phyloP scores from a whole-genome alignment of 2,888 invertebrate species.

The Cephus pulcher region DNA sequence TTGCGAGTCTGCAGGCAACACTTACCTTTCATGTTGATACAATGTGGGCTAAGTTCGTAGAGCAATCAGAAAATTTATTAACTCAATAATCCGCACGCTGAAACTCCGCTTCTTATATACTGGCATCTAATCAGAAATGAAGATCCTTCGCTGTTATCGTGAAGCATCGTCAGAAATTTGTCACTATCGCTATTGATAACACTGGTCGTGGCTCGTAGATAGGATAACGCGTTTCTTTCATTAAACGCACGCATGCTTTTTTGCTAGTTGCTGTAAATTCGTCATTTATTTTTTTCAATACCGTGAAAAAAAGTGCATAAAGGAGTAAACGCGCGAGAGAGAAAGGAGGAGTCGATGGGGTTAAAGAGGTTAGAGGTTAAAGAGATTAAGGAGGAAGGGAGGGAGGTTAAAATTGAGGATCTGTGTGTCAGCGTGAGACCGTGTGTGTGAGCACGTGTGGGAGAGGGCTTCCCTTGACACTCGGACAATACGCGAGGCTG shows the following conservation, averaged over 20 bases:
- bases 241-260: neutral
- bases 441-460: constrained; percentile 2
- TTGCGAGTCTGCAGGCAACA: neutral
- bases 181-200: neutral
- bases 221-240: neutral
- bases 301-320: neutral
- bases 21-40: constrained; percentile 1
- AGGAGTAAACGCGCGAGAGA: neutral
- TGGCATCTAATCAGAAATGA: neutral
- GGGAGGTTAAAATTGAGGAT: neutral
- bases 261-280: neutral
- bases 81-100: neutral
- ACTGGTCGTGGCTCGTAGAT: neutral
- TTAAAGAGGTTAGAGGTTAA: too few species aligned
- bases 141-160: neutral
- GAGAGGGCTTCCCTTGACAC: constrained; percentile 51
- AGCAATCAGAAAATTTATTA: neutral
- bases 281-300: neutral
- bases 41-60: neutral
- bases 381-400: neutral
- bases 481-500: constrained; percentile 62
- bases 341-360: neutral
- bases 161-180: neutral
- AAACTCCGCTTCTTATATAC: neutral
- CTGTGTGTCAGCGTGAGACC: too few species aligned